Evolutionary conservation across 2,113 vertebrate species (phyloP), one percentile per base, ranked within the genome.

Genomic region (Boleophthalmus pectinirostris): DNA sequence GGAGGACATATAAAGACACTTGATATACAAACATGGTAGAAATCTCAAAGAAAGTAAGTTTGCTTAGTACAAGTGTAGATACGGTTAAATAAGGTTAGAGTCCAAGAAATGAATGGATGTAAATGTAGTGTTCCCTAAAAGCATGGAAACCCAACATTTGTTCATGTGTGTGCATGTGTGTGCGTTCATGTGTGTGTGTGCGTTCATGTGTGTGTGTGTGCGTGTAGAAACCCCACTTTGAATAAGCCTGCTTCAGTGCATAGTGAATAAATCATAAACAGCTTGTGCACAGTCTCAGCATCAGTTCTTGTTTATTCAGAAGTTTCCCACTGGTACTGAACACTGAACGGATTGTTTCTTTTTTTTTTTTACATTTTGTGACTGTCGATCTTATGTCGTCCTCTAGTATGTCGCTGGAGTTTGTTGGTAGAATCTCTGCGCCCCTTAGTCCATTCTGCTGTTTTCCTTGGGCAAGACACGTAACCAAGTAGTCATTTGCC

Each of bases 201-300:
- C 64, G 75, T 73, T 74, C 75, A 56, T 70, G 82, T 69, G 64
- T 47, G 20, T 6, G 54, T 12, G 24, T 23, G 35, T 7, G 35
- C 65, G 38, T 65, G 43, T 77, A 82, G 71, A 75, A 81, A 7
- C 24, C 13, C 81, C 82, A 86, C 86, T 93, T 92, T 89, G 24
- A 25, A 89, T 82, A 77, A 14, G 93, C 87, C 92, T 86, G 80
- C 84, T 86, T 83, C 66, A n/a, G 46, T 80, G 83, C 85, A 82
- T 74, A 69, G 91, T 94, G 93, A 95, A 95, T 93, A 95, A 94
- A 94, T 93, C 78, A 95, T 93, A 93, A 94, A 94, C 86, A 92
- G 69, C 76, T 93, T 61, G 78, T 82, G 76, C 80, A 72, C 56
- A 86, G 82, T 68, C 12, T 82, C 1, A 24, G 56, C 56, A 3